A percentile compares a stretch with the other conserved stretches of the same genome.
Evolutionary conservation across 2,113 vertebrate species (phyloP).

Genomic region (Perca schrenkii): DNA sequence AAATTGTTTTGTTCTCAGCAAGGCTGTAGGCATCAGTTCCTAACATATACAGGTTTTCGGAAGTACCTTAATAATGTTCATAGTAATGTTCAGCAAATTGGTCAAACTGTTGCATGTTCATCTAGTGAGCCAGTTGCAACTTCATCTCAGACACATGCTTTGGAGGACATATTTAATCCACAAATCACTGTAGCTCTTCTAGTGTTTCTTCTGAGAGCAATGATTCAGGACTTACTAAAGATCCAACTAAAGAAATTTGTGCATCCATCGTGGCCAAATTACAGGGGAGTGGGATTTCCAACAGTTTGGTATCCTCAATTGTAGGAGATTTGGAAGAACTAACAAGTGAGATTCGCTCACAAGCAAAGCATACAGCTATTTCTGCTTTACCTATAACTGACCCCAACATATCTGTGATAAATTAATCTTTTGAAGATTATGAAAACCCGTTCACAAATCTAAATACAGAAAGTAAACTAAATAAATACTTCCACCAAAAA

Average conservation of each 20-base stretch:
- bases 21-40: constrained; percentile 44
- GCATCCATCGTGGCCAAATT: constrained; percentile 22
- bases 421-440: constrained; percentile 44
- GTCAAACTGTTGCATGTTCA: constrained; percentile 26
- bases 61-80: too few species aligned
- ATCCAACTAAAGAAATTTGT: constrained; percentile 37
- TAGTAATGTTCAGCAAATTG: constrained; percentile 40
- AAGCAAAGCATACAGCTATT: constrained; percentile 24
- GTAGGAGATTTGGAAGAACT: constrained; percentile 48
- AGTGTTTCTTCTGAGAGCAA: constrained; percentile 12
- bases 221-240: constrained; percentile 1
- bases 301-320: constrained; percentile 17
- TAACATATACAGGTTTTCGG: constrained; percentile 37
- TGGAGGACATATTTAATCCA: constrained; percentile 13
- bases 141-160: constrained; percentile 7
- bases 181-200: constrained; percentile 6
- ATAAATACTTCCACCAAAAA: constrained; percentile 55
- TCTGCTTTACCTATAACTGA: constrained; percentile 32
- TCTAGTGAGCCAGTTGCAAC: constrained; percentile 15
- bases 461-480: constrained; percentile 58
- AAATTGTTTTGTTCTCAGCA: constrained; percentile 50
- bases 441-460: constrained; percentile 55
- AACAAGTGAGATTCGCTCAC: constrained; percentile 33
- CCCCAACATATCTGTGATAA: constrained; percentile 31
- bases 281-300: constrained; percentile 25